Percentiles rank a stretch among this genome's conserved stretches.
Evolutionary conservation across 2,888 invertebrate species (phyloP).

Genomic region (Hofmannophila pseudospretella): DNA sequence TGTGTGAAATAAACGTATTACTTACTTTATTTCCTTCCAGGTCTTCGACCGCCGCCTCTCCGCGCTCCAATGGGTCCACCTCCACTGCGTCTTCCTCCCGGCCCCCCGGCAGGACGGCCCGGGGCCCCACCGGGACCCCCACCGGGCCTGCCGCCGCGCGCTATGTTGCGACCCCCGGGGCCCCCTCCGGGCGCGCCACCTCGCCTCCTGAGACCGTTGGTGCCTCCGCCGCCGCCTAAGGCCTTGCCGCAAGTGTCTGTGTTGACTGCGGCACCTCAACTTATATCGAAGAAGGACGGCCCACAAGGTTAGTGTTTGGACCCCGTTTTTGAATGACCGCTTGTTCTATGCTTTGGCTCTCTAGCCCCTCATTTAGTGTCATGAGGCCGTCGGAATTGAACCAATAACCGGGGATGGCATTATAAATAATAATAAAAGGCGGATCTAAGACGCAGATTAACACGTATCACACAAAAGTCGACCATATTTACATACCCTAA

Average conservation of each 20-base stretch:
- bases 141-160: constrained; percentile 68
- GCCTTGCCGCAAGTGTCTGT: constrained; percentile 80
- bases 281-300: constrained; percentile 84
- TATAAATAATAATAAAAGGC: too few species aligned
- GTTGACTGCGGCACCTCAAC: constrained; percentile 88
- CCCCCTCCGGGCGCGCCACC: constrained; percentile 83
- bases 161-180: constrained; percentile 74
- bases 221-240: constrained; percentile 73
- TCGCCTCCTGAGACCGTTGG: constrained; percentile 76
- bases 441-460: too few species aligned
- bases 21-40: too few species aligned
- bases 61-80: constrained; percentile 38
- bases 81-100: constrained; percentile 28
- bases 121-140: constrained; percentile 75
- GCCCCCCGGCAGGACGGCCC: constrained; percentile 61
- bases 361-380: too few species aligned
- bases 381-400: too few species aligned
- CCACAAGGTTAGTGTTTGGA: constrained; percentile 59
- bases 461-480: too few species aligned
- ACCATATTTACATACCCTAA: too few species aligned
- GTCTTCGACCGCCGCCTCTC: constrained; percentile 53
- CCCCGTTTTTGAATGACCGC: too few species aligned
- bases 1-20: too few species aligned
- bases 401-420: too few species aligned
- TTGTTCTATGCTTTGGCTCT: too few species aligned